phyloP scores from a whole-genome alignment of 2,888 invertebrate genomes.

The Epirrhoe alternata region DNA sequence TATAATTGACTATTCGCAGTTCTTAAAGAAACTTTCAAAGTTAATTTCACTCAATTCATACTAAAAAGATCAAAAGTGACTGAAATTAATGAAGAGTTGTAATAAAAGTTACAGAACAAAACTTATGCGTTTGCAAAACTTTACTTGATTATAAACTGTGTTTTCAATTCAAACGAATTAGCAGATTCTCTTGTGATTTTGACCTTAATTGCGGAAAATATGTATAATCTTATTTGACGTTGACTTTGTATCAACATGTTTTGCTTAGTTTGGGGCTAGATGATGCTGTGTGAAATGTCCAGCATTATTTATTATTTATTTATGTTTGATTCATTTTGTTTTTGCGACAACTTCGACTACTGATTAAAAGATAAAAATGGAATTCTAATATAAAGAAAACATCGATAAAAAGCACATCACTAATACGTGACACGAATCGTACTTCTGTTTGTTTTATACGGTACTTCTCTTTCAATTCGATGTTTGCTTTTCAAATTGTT shows the following conservation, averaged over 20 bases:
- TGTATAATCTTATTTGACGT: too few relatives aligned
- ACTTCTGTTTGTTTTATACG: conserved; percentile 25
- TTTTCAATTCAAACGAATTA: neutral
- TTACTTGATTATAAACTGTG: neutral
- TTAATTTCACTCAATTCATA: neutral
- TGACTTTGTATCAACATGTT: too few relatives aligned
- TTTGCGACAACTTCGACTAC: too few relatives aligned
- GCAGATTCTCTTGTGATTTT: neutral
- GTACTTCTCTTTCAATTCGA: conserved; percentile 20
- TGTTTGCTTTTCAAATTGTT: conserved; percentile 28
- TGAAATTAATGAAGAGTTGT: neutral
- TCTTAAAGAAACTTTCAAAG: neutral
- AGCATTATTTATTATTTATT: too few relatives aligned
- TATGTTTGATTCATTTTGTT: too few relatives aligned
- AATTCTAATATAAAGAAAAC: neutral
- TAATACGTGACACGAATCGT: conserved; percentile 25
- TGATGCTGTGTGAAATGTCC: too few relatives aligned
- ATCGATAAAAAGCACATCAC: conserved; percentile 17
- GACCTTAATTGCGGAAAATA: neutral
- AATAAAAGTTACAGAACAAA: neutral
- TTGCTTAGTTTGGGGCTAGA: too few relatives aligned
- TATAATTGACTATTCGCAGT: neutral
- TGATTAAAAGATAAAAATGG: too few relatives aligned
- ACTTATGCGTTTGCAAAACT: neutral
- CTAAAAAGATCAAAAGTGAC: neutral